Base-by-base conservation (phyloP, 2,888 invertebrate genomes). In the Pheosia gnoma region DNA sequence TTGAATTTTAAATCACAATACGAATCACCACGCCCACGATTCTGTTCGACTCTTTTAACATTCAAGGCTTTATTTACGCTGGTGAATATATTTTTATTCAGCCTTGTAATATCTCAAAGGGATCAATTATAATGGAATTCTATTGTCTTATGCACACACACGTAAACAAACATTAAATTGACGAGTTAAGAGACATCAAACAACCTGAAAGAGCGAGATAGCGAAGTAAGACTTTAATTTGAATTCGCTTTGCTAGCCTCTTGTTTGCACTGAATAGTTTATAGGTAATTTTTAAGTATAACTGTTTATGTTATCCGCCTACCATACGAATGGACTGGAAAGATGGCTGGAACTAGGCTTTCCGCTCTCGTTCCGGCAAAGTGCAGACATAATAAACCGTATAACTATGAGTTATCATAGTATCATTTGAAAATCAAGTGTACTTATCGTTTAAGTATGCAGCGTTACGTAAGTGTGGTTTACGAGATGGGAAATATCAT, bases 21-120 rank as follows among this genome's bases (percentile, higher is more conserved):
- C 59, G 64, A 55, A 61, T 62, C 59, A 57, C 57, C 65, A 68
- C 63, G 65, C 72, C 72, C 62, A 59, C 72, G 57, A 51, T 67
- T 66, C 59, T 64, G 63, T 65, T 61, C 65, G 67, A 75, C 71
- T 73, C 67, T 72, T 62, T 71, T 72, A 66, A 62, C 67, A 65
- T 72, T 75, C 67, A 68, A 74, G 68, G 67, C 57, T 59, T 59
- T 67, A 66, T 66, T 66, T 74, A 67, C 59, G 63, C 57, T 60
- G 63, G 71, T 64, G 53, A 67, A 54, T 60, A 58, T 58, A 9
- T 9, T 49, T 49, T 49, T 49, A 49, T 49, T 49, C 13, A 5
- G n/a, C 11, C 49, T 9, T 9, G 9, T 43, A 43, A 43, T 9
- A 43, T 43, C 43, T 10, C 4, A 43, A 7, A 41, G 41, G 41